Evolutionary conservation across 2,797 vertebrate species (phyloP).

Genomic region (Pempheris klunzingeri): DNA sequence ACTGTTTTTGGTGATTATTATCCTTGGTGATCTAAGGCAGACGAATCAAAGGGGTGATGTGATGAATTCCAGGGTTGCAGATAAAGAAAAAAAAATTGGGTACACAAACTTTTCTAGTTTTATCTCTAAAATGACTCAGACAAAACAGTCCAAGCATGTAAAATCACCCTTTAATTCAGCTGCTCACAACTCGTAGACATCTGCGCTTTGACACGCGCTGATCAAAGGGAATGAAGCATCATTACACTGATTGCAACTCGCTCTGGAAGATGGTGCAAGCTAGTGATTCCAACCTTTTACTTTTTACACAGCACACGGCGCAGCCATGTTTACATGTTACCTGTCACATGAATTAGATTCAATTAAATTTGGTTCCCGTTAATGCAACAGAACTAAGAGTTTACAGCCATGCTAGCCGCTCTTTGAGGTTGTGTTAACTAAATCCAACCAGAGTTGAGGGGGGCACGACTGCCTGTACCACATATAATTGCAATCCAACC

Average conservation of each 20-base stretch:
- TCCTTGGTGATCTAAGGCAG: not conserved
- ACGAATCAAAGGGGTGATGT: not conserved
- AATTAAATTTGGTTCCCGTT: too few species aligned
- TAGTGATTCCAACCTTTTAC: not conserved
- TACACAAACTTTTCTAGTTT: not conserved
- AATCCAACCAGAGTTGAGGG: too few species aligned
- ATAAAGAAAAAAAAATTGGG: not conserved
- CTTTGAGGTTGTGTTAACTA: not conserved
- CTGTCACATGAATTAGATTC: too few species aligned
- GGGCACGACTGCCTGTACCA: rapidly evolving
- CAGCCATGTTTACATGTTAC: not conserved
- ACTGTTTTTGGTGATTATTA: not conserved
- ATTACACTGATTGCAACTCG: not conserved
- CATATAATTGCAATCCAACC: not conserved
- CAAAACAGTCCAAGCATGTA: not conserved
- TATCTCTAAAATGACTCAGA: not conserved
- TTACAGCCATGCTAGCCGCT: not conserved
- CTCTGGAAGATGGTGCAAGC: not conserved
- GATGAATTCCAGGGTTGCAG: not conserved
- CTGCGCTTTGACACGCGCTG: not conserved
- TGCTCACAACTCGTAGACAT: too few species aligned
- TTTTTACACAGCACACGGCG: too few species aligned
- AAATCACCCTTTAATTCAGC: not conserved
- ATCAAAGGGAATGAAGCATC: not conserved
- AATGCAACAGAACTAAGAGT: not conserved